Evolutionary conservation across 35 echinoderm and acorn worm genomes (phyloP), one percentile per base, ranked within the genome.

Genomic region (Chiridota heheva): DNA sequence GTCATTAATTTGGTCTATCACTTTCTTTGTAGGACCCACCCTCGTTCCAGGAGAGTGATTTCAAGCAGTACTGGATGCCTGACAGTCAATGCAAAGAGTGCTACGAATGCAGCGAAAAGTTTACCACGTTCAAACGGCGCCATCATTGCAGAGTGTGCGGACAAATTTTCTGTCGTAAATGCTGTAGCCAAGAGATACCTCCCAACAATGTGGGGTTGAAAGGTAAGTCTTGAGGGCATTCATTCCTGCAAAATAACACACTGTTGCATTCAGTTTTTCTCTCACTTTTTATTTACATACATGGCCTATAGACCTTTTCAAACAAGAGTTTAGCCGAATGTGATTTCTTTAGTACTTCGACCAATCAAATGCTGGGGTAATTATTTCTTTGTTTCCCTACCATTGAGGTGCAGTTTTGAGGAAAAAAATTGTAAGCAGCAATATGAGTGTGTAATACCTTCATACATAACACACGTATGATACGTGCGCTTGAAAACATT

Each of bases 81-180:
- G 93, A 96, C 53, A 96, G 93, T 31, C 87, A 96, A 44, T 96
- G 93, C 18, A 96, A 96, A 37, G 93, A 96, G 47, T 96, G 93
- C 72, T 96, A 96, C 44, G 93, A 96, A 20, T 96, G 93, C 24
- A 84, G 93, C n/a, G 93, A 96, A 67, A 90, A 90, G 44, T 96
- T 96, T 63, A 96, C 87, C 17, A 91, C 93, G 4, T 90, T 96
- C 37, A 86, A 84, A 80, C 85, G 93, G 30, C 75, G 93, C 8
- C 93, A 96, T 62, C 93, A 96, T 36, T 96, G 93, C 49, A 53
- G 93, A 17, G 88, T 96, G 2, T 96, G 93, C 43, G 93, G 93
- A 5, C 93, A 96, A 73, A 90, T 96, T 0, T 90, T 96, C 44
- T 90, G 93, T 63, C 60, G 78, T 28, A 60, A 60, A 1, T 96